A percentile compares a stretch with the other conserved stretches of the same genome.
These are phyloP conservation scores for Ypsolopha scabrella DNA, from an alignment of 2,888 invertebrate genomes.

Conservation along the genomic window DNA sequence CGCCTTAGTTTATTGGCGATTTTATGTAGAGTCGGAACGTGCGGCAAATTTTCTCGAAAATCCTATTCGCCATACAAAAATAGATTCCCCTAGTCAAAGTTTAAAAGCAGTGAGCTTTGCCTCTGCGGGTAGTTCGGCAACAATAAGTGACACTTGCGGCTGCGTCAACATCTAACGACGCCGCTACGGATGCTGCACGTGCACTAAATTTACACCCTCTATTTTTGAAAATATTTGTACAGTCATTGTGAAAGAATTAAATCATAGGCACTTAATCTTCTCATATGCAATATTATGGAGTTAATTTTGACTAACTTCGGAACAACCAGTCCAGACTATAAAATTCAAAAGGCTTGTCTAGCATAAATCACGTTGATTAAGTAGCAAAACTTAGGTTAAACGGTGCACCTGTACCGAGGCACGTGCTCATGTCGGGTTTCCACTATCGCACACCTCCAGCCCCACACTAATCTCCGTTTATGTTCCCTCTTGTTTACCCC, in stretches of 20 bases:
- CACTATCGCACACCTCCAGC: conserved; percentile 51
- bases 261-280: too few species aligned
- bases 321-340: background rate
- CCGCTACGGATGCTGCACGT: conserved; percentile 1
- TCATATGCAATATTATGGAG: background rate
- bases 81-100: too few species aligned
- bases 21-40: too few species aligned
- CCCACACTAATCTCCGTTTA: conserved; percentile 12
- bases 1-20: too few species aligned
- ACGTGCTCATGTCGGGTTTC: conserved; percentile 53
- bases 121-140: conserved; percentile 11
- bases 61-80: too few species aligned
- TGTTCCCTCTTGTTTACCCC: conserved; percentile 5
- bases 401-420: conserved; percentile 26
- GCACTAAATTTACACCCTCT: too few species aligned
- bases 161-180: conserved; percentile 17
- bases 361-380: background rate
- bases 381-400: background rate
- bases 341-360: background rate
- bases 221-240: too few species aligned
- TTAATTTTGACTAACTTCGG: conserved; percentile 17
- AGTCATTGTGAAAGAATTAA: too few species aligned
- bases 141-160: conserved; percentile 13
- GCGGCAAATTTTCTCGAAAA: too few species aligned
- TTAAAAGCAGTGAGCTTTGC: too few species aligned